Base-by-base conservation (phyloP, 2,888 invertebrate species). In the Mythimna lalbum region DNA sequence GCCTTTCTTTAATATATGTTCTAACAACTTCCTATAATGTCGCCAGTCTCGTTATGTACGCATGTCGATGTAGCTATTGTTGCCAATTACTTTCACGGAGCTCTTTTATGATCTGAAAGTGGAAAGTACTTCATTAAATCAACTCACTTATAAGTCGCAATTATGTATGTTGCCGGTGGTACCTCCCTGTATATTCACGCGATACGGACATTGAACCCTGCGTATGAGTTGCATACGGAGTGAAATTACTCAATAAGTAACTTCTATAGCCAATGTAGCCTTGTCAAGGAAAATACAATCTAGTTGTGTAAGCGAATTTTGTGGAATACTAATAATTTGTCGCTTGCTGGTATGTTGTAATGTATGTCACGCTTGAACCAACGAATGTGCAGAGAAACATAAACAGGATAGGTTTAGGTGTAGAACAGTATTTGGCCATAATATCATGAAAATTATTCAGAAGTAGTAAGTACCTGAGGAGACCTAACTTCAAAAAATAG, bases 51-150 rank as follows among this genome's bases (percentile, higher is more conserved):
- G 70, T 78, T 82, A 71, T 68, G 72, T 76, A 78, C 70, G 64
- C 61, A 71, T 68, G 72, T 63, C 66, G 57, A 67, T 73, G 74
- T 73, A 73, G 63, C 64, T 80, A 82, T 89, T 87, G 87, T 86
- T 82, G 73, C 75, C 79, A 81, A 80, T 84, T 89, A 93, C 94
- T 95, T 94, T 94, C 94, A 90, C 94, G 86, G 77, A 83, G 82
- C 87, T 88, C 88, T 88, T 89, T 90, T 93, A 88, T 90, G 87
- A 88, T 91, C 90, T 87, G 92, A 92, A 93, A 92, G 93, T 91
- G 90, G 94, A 94, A 95, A 94, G 93, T 88, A 91, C 87, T 90
- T 91, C 87, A 92, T 92, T 92, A 93, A 90, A 87, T 89, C 89
- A 88, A 86, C 83, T 81, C 80, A 81, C 81, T 85, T 84, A 83